These are phyloP conservation scores for Chunga burmeisteri DNA, from an alignment of 2,113 vertebrate genomes.

Conservation along the genomic window DNA sequence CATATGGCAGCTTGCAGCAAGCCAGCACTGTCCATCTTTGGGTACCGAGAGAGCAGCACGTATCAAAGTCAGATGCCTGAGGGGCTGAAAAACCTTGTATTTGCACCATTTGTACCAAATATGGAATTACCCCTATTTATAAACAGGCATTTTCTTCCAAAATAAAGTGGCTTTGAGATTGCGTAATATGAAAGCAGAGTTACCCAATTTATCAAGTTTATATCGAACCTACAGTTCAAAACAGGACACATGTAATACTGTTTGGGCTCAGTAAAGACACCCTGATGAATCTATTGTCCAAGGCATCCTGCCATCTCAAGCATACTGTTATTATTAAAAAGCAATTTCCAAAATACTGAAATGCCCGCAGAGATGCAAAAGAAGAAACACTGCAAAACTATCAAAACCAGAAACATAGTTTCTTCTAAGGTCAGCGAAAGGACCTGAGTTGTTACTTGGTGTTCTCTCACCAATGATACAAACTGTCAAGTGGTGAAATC, in stretches of 20 bases:
- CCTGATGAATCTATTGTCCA: accelerated
- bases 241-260: background rate
- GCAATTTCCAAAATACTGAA: background rate
- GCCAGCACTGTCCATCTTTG: background rate
- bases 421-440: background rate
- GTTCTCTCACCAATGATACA: background rate
- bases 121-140: background rate
- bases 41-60: background rate
- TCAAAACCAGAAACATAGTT: background rate
- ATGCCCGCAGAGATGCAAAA: background rate
- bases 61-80: background rate
- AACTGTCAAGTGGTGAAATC: background rate
- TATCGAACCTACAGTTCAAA: background rate
- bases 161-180: background rate
- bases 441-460: background rate
- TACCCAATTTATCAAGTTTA: background rate
- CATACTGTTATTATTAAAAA: background rate
- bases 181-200: background rate
- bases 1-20: background rate
- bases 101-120: background rate
- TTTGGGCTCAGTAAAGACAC: background rate
- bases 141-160: background rate
- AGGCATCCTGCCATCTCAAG: background rate
- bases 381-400: background rate
- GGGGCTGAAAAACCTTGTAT: background rate